These are phyloP conservation scores for Ochlodes sylvanus DNA, from an alignment of 2,888 invertebrate genomes.

Conservation along the genomic window DNA sequence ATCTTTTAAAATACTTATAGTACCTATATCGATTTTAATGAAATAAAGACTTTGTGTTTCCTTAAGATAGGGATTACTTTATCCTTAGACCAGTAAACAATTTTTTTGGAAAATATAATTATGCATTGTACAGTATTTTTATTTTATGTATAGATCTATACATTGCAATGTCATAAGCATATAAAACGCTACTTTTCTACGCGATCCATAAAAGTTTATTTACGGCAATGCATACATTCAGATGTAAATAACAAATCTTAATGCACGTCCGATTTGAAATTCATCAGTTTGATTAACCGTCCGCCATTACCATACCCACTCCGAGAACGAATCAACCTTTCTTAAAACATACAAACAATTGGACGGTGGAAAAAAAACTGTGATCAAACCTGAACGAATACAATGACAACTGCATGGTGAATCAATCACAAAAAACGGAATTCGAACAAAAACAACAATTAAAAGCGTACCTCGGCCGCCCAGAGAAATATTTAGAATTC, in stretches of 20 bases:
- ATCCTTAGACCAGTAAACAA: too few species aligned
- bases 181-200: constrained; percentile 6
- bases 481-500: constrained; percentile 83
- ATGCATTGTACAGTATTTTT: too few species aligned
- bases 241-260: constrained; percentile 36
- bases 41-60: too few species aligned
- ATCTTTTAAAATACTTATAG: too few species aligned
- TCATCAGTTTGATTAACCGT: constrained; percentile 74
- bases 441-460: constrained; percentile 84
- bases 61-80: too few species aligned
- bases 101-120: too few species aligned
- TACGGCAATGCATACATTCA: constrained; percentile 31
- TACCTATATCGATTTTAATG: too few species aligned
- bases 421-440: constrained; percentile 84
- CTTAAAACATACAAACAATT: constrained; percentile 82
- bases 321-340: constrained; percentile 56
- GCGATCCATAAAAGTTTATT: constrained; percentile 28
- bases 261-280: constrained; percentile 56
- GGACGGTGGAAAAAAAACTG: constrained; percentile 69
- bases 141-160: too few species aligned
- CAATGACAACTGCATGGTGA: constrained; percentile 84
- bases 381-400: constrained; percentile 79
- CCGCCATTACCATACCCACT: constrained; percentile 67
- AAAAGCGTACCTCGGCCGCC: constrained; percentile 68
- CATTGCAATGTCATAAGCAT: not conserved